Conservation (phyloP, 2,888 invertebrate genomes). For the Allophyes oxyacanthae region DNA sequence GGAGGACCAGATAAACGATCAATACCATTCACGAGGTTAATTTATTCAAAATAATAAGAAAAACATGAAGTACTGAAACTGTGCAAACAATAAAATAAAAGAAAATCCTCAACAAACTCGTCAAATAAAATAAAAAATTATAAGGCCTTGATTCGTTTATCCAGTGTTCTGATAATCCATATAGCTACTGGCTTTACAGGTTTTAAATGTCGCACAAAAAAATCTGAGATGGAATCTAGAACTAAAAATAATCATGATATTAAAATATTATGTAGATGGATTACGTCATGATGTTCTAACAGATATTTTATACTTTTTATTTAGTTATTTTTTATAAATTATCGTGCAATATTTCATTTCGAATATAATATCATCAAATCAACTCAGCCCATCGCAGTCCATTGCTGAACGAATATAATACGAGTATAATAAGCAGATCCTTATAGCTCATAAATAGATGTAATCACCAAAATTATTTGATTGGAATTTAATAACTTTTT, state of each 20-base stretch:
- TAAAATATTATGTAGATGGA: conserved; percentile 8
- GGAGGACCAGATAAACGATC: no score
- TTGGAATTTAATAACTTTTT: no score
- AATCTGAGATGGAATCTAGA: not conserved
- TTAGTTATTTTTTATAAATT: no score
- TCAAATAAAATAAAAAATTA: not conserved
- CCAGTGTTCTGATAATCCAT: not conserved
- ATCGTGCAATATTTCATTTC: no score
- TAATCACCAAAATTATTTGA: no score
- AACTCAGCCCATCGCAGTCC: no score
- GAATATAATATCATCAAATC: no score
- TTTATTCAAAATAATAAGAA: not conserved
- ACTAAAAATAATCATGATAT: no score
- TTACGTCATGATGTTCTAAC: conserved; percentile 6
- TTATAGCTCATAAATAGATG: no score
- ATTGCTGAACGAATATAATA: no score
- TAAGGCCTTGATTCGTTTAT: not conserved
- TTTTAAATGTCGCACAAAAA: conserved; percentile 11
- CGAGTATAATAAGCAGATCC: no score
- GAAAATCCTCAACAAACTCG: not conserved
- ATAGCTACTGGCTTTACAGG: not conserved
- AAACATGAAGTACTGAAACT: conserved; percentile 15
- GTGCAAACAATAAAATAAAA: conserved; percentile 8
- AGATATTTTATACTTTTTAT: no score
- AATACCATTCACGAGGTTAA: not conserved